Evolutionary conservation across 2,888 invertebrate genomes (phyloP).

Genomic region (Sisyra nigra): DNA sequence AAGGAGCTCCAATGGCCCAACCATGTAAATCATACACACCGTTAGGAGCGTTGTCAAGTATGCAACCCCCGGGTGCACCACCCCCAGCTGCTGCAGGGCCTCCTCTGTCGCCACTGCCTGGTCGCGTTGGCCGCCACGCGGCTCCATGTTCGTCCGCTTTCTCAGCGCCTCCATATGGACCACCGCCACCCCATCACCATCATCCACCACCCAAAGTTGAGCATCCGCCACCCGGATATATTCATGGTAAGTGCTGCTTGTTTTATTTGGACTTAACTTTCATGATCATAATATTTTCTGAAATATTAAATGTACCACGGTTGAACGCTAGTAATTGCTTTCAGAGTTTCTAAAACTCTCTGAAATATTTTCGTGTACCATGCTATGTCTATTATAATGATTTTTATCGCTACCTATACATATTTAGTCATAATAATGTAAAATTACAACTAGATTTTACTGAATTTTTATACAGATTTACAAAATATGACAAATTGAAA

Average conservation of each 20-base stretch:
- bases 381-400: too few species aligned
- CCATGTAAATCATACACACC: constrained; percentile 62
- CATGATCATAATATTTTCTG: too few species aligned
- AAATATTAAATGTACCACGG: too few species aligned
- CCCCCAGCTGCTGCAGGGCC: constrained; percentile 23
- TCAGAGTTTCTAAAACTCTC: too few species aligned
- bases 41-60: constrained; percentile 66
- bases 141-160: constrained; percentile 45
- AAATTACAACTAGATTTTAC: too few species aligned
- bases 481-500: too few species aligned
- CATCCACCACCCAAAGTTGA: constrained; percentile 23
- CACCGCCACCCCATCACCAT: constrained; percentile 27
- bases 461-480: too few species aligned
- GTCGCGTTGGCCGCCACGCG: constrained; percentile 17
- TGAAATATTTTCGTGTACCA: too few species aligned
- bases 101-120: constrained; percentile 11
- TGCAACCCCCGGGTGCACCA: constrained; percentile 60
- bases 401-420: too few species aligned
- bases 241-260: constrained; percentile 23
- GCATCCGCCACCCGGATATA: constrained; percentile 24
- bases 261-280: constrained; percentile 5
- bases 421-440: too few species aligned
- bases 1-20: constrained; percentile 5
- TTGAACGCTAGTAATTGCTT: too few species aligned
- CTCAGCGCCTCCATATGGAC: constrained; percentile 35